phyloP scores from a whole-genome alignment of 30 jellyfish, hydroid and myxozoan species.

The Hydra vulgaris region DNA sequence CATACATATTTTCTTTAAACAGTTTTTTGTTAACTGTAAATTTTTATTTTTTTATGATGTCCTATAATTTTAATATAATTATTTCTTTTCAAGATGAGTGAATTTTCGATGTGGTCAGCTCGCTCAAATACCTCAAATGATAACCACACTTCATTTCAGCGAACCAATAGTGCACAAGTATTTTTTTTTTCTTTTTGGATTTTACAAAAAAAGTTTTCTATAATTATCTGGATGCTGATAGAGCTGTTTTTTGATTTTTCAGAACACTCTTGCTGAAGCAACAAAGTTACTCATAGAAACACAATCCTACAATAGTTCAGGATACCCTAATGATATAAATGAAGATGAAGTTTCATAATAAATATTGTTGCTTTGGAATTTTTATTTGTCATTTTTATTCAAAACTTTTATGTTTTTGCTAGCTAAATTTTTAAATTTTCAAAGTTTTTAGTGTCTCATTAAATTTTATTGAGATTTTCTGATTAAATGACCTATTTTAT shows the following conservation, averaged over 20 bases:
- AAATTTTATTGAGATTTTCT: too few species aligned
- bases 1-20: too few species aligned
- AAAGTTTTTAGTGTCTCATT: too few species aligned
- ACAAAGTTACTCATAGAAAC: constrained; percentile 76
- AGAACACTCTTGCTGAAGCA: constrained; percentile 92
- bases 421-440: too few species aligned
- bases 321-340: not conserved
- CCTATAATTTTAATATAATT: not conserved
- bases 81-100: constrained; percentile 69
- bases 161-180: constrained; percentile 97
- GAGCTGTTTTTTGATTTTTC: too few species aligned
- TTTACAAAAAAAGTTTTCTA: not conserved
- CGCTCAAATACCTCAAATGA: constrained; percentile 84
- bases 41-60: too few species aligned
- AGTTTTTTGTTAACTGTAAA: too few species aligned
- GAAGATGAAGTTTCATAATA: not conserved
- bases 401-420: too few species aligned
- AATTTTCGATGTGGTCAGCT: constrained; percentile 73
- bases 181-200: not conserved
- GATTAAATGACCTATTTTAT: too few species aligned
- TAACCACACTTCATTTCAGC: constrained; percentile 74
- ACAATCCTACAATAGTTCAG: constrained; percentile 17
- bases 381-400: not conserved
- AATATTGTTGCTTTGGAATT: not conserved
- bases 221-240: too few species aligned